Evolutionary conservation across 2,888 invertebrate genomes (phyloP), one percentile per base, ranked within the genome.

Genomic region (Parapristionchus giblindavisi): DNA sequence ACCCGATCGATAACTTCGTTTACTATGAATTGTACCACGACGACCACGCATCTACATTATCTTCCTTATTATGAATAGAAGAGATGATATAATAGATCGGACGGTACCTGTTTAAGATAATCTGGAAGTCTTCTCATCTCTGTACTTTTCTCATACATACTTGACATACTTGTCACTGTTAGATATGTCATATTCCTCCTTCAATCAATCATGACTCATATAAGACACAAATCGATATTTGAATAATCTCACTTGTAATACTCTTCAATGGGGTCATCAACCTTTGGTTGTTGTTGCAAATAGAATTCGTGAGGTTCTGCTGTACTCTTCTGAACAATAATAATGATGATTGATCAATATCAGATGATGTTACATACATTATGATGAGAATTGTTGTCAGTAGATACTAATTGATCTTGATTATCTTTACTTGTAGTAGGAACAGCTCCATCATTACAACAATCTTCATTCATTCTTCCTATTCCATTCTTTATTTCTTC

Each of bases 81-180:
- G 17, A 14, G 43, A 43, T n/a, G n/a, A n/a, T n/a, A n/a, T n/a
- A n/a, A n/a, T n/a, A n/a, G n/a, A n/a, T n/a, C n/a, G n/a, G n/a
- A n/a, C n/a, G n/a, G n/a, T 14, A 70, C 70, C 70, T 70, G 70
- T 21, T 54, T 70, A 14, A 70, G 52, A 54, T 70, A 70, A 21
- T 70, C 70, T 11, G 70, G 70, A n/a, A 70, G 27, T 36, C 70
- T 70, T 11, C 70, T 70, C 70, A 70, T 54, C 43, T 70, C 70
- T 17, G 70, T 70, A 70, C 70, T 70, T 38, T 70, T 70, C 34
- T 70, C 70, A 54, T 70, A 70, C 36, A 54, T 32, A 17, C 38
- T 38, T 17, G 52, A 34, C 36, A 38, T 36, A 32, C 70, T 70
- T 8, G 52, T 70, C 5, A 70, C 24, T 54, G 70, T 70, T 14